Conservation (phyloP, 2,797 vertebrate genomes). For the Valencia hispanica region DNA sequence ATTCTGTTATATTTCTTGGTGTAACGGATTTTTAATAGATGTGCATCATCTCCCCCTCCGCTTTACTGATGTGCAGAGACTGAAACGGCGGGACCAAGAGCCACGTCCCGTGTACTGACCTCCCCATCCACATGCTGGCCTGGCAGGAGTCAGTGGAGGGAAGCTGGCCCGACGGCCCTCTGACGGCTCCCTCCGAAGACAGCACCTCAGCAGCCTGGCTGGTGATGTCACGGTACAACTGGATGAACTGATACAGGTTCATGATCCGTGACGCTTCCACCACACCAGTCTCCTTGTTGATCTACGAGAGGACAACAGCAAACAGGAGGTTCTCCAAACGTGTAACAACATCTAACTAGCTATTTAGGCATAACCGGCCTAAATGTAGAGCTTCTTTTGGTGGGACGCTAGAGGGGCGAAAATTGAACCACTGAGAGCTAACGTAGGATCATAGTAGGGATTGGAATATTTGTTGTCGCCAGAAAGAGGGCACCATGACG, state of each 20-base stretch:
- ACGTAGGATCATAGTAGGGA: no score
- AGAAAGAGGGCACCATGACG: no score
- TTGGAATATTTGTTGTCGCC: no score
- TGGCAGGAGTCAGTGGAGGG: slow-evolving; percentile 88
- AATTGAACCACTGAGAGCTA: no score
- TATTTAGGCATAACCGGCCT: no score
- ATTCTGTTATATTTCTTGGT: neutral
- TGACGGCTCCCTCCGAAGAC: slow-evolving; percentile 72
- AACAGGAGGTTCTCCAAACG: neutral
- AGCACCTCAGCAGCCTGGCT: slow-evolving; percentile 91
- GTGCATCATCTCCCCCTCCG: no score
- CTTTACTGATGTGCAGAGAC: no score
- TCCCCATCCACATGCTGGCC: slow-evolving; percentile 98
- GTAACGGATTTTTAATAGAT: no score
- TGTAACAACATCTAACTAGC: no score
- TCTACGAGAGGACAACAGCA: slow-evolving; percentile 75
- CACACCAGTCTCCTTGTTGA: slow-evolving; percentile 92
- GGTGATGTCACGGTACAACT: slow-evolving; percentile 95
- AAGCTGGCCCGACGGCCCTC: slow-evolving; percentile 79
- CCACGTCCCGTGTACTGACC: slow-evolving; percentile 71
- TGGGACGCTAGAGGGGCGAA: no score
- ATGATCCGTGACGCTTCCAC: slow-evolving; percentile 95
- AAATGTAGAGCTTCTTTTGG: no score
- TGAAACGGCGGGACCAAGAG: neutral
- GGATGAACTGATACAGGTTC: slow-evolving; percentile 98